phyloP scores from a whole-genome alignment of 2,113 vertebrate species.

The Falco punctatus region DNA sequence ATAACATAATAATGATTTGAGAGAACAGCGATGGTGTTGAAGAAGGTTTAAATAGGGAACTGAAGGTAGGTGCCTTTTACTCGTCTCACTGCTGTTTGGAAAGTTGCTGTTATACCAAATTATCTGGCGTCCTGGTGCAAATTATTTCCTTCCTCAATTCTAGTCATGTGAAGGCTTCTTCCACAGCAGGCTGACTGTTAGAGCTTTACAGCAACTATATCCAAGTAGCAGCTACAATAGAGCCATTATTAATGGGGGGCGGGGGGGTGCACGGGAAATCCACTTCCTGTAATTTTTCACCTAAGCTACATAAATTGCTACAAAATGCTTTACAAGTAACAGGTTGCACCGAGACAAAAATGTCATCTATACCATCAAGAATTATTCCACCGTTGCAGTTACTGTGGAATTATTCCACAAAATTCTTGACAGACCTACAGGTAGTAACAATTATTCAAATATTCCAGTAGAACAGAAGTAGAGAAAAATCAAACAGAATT shows the following conservation, averaged over 20 bases:
- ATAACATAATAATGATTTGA: background rate
- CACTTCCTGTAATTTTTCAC: background rate
- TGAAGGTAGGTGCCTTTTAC: background rate
- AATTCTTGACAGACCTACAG: background rate
- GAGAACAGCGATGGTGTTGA: background rate
- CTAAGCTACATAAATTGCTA: background rate
- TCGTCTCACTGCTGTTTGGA: constrained; percentile 19
- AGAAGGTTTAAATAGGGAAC: constrained; percentile 8
- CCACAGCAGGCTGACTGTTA: background rate
- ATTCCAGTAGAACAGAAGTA: background rate
- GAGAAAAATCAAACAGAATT: background rate
- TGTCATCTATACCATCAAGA: background rate
- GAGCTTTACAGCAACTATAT: constrained; percentile 3
- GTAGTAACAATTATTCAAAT: background rate
- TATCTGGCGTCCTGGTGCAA: constrained; percentile 56
- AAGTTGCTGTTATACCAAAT: constrained; percentile 56
- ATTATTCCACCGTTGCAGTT: background rate
- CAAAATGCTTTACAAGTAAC: background rate
- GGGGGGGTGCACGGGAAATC: background rate
- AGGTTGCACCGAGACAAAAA: background rate
- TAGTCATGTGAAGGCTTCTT: constrained; percentile 27
- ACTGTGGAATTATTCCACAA: background rate
- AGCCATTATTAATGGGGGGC: background rate
- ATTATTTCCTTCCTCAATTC: constrained; percentile 73
- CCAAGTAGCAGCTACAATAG: constrained; percentile 12